These are phyloP conservation scores for Unio delphinus DNA, from an alignment of 2,888 invertebrate species.

Conservation along the genomic window DNA sequence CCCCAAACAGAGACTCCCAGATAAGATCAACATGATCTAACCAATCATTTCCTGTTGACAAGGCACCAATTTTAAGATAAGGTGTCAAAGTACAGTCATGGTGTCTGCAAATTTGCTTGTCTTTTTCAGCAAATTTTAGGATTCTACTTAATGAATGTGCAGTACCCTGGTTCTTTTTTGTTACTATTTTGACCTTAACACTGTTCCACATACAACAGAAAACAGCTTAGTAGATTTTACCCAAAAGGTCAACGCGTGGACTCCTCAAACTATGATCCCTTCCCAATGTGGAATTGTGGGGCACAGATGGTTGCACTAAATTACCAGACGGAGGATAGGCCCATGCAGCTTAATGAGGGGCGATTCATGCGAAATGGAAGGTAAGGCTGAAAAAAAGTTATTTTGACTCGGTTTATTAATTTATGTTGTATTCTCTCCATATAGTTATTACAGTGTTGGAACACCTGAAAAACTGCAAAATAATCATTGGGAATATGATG, in stretches of 20 bases:
- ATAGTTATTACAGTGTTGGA: no score
- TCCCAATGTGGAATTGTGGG: slow-evolving; percentile 95
- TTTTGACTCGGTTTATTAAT: neutral
- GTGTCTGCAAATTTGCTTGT: no score
- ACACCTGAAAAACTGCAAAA: no score
- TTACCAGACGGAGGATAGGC: slow-evolving; percentile 95
- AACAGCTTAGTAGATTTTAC: slow-evolving; percentile 93
- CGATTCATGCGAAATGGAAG: slow-evolving; percentile 92
- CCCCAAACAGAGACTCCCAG: no score
- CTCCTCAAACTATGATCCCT: slow-evolving; percentile 96
- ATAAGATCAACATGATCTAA: no score
- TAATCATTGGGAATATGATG: no score
- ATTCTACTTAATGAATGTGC: neutral
- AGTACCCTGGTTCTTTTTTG: neutral
- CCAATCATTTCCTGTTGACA: no score
- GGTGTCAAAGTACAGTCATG: no score
- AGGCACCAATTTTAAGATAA: no score
- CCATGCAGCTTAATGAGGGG: slow-evolving; percentile 96
- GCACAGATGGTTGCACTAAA: slow-evolving; percentile 98
- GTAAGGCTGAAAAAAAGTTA: slow-evolving; percentile 30
- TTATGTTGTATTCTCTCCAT: neutral
- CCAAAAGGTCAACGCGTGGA: slow-evolving; percentile 91
- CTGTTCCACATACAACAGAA: slow-evolving; percentile 56
- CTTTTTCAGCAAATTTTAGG: neutral
- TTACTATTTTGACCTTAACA: slow-evolving; percentile 34